Conservation (phyloP, 2,113 vertebrate species). For the Alethe castanea region DNA sequence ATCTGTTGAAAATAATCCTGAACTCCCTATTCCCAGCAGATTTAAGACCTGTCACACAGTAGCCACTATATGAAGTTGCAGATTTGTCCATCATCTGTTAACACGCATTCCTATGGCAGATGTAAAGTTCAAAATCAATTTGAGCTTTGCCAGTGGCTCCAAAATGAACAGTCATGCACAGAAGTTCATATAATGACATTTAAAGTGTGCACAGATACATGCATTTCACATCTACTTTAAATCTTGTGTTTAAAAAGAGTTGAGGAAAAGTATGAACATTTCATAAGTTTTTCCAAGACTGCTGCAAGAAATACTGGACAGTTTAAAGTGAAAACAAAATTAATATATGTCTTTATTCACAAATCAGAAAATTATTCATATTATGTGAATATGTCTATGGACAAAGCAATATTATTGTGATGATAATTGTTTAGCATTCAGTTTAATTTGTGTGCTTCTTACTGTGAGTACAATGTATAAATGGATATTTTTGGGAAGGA, state of each 20-base stretch:
- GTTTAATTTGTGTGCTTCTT: neutral
- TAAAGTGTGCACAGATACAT: neutral
- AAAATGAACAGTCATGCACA: neutral
- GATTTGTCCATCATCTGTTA: neutral
- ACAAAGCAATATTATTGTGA: neutral
- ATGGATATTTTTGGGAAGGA: neutral
- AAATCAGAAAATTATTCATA: neutral
- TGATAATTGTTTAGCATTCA: neutral
- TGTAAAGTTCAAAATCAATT: neutral
- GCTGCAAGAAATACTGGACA: neutral
- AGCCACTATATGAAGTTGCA: neutral
- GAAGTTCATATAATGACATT: neutral
- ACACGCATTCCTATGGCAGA: neutral
- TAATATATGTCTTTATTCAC: neutral
- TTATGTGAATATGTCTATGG: neutral
- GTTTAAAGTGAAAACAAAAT: neutral
- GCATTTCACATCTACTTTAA: neutral
- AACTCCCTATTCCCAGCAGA: neutral
- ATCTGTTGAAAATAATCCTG: neutral
- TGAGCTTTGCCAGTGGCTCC: neutral
- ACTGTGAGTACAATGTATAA: neutral
- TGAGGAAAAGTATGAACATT: neutral
- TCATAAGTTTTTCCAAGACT: neutral
- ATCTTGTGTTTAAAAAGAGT: neutral
- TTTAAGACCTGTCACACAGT: neutral